Conservation (phyloP, 2,888 invertebrate species). For the Dynastes tityus region DNA sequence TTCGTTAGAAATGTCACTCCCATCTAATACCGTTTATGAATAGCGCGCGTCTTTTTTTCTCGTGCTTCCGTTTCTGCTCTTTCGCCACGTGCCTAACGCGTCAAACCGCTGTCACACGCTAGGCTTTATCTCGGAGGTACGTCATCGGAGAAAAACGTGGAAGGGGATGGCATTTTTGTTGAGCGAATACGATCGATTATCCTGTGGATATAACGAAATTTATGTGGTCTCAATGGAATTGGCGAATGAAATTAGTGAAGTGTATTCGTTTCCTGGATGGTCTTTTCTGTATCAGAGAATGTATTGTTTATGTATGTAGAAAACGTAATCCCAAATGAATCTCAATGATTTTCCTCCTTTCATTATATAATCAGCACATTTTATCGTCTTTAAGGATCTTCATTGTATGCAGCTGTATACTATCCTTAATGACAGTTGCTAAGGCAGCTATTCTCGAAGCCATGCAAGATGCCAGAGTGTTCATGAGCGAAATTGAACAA, state of each 20-base stretch:
- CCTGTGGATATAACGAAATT: background rate
- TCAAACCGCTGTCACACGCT: background rate
- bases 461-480: conserved; percentile 85
- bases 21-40: conserved; percentile 31
- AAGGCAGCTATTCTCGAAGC: conserved; percentile 94
- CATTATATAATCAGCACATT: too few relatives aligned
- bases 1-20: conserved; percentile 27
- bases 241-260: too few relatives aligned
- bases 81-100: conserved; percentile 6
- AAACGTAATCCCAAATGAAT: too few relatives aligned
- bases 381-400: too few relatives aligned
- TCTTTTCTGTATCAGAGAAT: too few relatives aligned
- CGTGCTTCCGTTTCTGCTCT: background rate
- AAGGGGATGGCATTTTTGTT: conserved; percentile 15
- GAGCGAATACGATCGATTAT: conserved; percentile 25
- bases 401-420: too few relatives aligned
- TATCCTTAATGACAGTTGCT: conserved; percentile 70
- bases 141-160: background rate
- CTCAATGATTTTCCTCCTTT: too few relatives aligned
- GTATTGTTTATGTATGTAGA: too few relatives aligned
- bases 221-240: too few relatives aligned
- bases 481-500: conserved; percentile 86
- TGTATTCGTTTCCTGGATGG: too few relatives aligned
- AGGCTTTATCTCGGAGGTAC: background rate
- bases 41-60: conserved; percentile 3